phyloP scores from a whole-genome alignment of 2,797 vertebrate genomes.

The Cheirogaleus major region DNA sequence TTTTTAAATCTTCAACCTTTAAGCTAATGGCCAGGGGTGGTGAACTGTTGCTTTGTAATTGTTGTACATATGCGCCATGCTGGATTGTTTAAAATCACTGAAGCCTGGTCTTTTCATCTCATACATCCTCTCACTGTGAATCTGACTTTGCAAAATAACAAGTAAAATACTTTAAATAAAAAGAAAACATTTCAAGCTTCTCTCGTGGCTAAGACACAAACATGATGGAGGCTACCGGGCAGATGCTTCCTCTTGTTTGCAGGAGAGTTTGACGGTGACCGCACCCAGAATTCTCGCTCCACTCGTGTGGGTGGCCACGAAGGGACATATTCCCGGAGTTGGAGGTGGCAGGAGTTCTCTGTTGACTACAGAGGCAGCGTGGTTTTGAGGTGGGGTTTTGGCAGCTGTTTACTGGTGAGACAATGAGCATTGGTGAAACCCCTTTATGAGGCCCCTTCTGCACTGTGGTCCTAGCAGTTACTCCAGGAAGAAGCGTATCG shows the following conservation, averaged over 20 bases:
- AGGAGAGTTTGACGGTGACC: background rate
- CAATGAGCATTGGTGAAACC: background rate
- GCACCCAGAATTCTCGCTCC: background rate
- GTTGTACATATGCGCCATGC: fast-evolving
- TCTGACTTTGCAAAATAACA: background rate
- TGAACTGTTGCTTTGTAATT: too few species aligned
- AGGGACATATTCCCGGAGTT: background rate
- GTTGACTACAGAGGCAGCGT: fast-evolving
- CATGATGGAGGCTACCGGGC: fast-evolving
- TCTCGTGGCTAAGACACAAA: too few species aligned
- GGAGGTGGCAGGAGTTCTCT: background rate
- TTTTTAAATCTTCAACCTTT: background rate
- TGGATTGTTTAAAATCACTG: fast-evolving
- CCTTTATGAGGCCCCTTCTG: background rate
- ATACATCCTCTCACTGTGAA: background rate
- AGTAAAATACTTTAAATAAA: background rate
- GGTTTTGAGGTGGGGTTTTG: too few species aligned
- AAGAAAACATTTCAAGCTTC: background rate
- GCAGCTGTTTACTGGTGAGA: background rate
- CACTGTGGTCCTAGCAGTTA: background rate
- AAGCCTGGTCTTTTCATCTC: background rate
- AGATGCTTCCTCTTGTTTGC: background rate
- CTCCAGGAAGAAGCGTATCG: background rate
- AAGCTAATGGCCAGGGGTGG: fast-evolving
- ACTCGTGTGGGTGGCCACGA: background rate